Evolutionary conservation across 2,888 invertebrate genomes (phyloP).

Genomic region (Epinotia brunnichana): DNA sequence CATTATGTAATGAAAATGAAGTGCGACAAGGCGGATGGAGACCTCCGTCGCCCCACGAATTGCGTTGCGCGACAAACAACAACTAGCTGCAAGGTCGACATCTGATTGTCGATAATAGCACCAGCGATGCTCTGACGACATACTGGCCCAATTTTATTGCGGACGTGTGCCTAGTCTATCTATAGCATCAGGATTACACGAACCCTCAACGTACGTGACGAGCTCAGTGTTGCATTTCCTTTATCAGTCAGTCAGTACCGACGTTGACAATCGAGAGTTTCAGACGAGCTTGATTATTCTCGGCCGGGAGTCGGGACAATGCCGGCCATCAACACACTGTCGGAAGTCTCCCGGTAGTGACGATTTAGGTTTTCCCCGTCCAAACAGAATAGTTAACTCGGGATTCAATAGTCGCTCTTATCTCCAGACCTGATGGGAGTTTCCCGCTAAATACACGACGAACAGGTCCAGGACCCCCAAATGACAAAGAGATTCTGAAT

Average conservation of each 20-base stretch:
- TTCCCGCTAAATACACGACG: background rate
- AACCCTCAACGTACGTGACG: slow-evolving; percentile 18
- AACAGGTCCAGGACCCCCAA: background rate
- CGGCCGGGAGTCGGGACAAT: too few species aligned
- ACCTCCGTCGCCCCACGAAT: slow-evolving; percentile 80
- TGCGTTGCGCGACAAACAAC: slow-evolving; percentile 75
- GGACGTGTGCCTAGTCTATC: slow-evolving; percentile 49
- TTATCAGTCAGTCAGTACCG: background rate
- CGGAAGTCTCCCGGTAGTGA: background rate
- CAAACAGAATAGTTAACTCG: background rate
- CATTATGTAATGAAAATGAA: slow-evolving; percentile 77
- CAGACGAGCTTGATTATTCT: background rate
- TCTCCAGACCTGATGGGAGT: background rate
- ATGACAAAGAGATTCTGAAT: background rate
- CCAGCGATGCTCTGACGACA: slow-evolving; percentile 72
- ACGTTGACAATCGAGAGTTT: slow-evolving; percentile 1
- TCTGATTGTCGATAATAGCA: slow-evolving; percentile 80
- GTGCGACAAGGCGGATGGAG: slow-evolving; percentile 79
- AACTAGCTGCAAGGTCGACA: slow-evolving; percentile 81
- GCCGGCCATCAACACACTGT: background rate
- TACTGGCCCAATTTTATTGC: slow-evolving; percentile 70
- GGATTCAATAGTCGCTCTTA: background rate
- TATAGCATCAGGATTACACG: slow-evolving; percentile 32
- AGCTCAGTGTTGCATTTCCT: slow-evolving; percentile 27
- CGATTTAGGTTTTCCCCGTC: background rate